A percentile compares a stretch with the other conserved stretches of the same genome.
phyloP scores from a whole-genome alignment of 2,797 vertebrate genomes.

The Peromyscus melanophrys region DNA sequence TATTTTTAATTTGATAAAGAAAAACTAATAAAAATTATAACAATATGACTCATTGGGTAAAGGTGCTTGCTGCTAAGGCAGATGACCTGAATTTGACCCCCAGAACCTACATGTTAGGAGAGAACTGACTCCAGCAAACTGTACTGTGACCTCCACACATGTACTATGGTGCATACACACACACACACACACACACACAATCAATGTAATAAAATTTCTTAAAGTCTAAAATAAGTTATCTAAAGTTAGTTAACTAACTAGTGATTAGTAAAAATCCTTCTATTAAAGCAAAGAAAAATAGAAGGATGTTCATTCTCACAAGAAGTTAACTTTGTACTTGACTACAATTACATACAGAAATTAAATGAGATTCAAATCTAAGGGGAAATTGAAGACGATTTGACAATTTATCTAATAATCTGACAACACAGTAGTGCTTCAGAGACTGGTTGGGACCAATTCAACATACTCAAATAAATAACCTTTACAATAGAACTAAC shows the following conservation, averaged over 20 bases:
- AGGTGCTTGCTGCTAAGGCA: background rate
- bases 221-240: constrained; percentile 38
- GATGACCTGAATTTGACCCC: background rate
- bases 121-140: background rate
- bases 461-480: constrained; percentile 52
- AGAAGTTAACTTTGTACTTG: background rate
- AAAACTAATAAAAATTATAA: background rate
- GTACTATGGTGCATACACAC: too few relatives aligned
- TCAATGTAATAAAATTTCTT: background rate
- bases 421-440: constrained; percentile 14
- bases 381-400: background rate
- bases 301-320: background rate
- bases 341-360: background rate
- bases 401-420: constrained; percentile 29
- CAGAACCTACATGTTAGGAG: background rate
- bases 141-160: background rate
- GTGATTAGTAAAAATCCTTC: constrained; percentile 38
- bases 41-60: background rate
- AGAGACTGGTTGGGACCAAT: background rate
- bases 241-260: constrained; percentile 10
- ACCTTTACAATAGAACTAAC: constrained; percentile 30
- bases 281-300: constrained; percentile 13
- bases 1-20: background rate
- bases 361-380: background rate
- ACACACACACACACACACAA: background rate